Base-by-base conservation (phyloP, 2,113 vertebrate species). In the Engystomops pustulosus region DNA sequence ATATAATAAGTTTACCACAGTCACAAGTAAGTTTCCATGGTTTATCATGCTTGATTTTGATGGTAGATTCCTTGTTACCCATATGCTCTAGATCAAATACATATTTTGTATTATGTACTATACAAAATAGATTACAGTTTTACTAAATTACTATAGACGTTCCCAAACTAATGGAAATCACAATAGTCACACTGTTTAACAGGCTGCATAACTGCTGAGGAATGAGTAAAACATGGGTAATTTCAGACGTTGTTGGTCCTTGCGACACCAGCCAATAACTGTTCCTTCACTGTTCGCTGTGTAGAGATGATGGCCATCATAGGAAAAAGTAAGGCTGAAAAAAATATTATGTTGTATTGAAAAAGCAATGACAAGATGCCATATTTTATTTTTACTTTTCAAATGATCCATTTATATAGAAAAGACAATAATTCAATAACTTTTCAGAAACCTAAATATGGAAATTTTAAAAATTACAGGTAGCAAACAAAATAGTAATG, bases 201-300 rank as follows among this genome's bases (percentile, higher is more conserved):
- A 96, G 0, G 97, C 98, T 0, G 97, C 97, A 0, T 99, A 99
- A 93, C 94, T 99, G 93, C 98, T 99, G 47, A 99, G 95, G 93
- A 99, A 99, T 51, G 98, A 97, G 85, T 97, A 99, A 93, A 99
- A 99, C 97, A 99, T 99, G 81, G 98, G 98, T 70, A 97, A 91
- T 91, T 99, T 99, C 92, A 97, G 86, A 76, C 97, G 95, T 90
- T 99, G 97, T 91, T 99, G 98, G 94, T 99, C 98, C 78, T 97
- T 95, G 55, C 98, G 95, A 86, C 98, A 99, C 98, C 98, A 99
- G 25, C 96, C 97, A 34, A 98, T 99, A 81, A 99, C 97, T 0
- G 94, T 98, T 36, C 98, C 98, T 9, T 99, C 98, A 10, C 95
- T 97, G 89, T 98, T 98, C 0, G 97, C 96, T 0, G 96, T 99